Evolutionary conservation across 2,113 vertebrate species (phyloP).

Genomic region (Haemorhous mexicanus): DNA sequence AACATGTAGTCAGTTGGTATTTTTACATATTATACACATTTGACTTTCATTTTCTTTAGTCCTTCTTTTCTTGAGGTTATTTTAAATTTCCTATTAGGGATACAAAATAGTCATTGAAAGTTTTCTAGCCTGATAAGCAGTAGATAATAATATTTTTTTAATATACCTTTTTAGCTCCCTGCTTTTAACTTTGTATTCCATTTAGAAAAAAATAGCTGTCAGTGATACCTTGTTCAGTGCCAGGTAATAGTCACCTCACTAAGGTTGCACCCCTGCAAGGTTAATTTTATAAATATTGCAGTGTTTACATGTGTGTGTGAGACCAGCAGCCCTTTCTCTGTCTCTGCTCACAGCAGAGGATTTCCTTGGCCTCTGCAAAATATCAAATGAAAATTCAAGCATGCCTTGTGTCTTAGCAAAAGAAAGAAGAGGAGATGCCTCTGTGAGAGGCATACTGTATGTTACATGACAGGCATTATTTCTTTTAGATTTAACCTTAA

Average conservation of each 20-base stretch:
- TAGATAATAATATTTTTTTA: background rate
- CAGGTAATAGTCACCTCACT: background rate
- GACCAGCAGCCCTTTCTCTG: background rate
- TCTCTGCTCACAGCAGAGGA: background rate
- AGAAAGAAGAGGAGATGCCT: background rate
- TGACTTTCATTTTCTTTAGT: conserved; percentile 14
- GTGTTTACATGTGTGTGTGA: background rate
- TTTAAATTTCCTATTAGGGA: background rate
- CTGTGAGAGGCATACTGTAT: background rate
- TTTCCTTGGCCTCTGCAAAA: conserved; percentile 20
- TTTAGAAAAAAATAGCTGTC: background rate
- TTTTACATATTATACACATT: conserved; percentile 19
- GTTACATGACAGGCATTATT: background rate
- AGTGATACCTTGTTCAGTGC: background rate
- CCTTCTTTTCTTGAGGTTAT: conserved; percentile 20
- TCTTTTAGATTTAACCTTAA: background rate
- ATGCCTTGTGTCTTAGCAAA: background rate
- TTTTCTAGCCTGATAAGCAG: background rate
- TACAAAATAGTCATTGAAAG: background rate
- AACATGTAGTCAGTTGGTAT: conserved; percentile 35
- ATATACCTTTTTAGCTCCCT: background rate
- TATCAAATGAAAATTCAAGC: background rate
- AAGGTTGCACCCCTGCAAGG: background rate
- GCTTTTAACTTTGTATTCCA: background rate
- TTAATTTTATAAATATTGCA: background rate